Percentiles rank a stretch among this genome's conserved stretches.
Evolutionary conservation across 2,797 vertebrate species (phyloP).

Genomic region (Helarctos malayanus): DNA sequence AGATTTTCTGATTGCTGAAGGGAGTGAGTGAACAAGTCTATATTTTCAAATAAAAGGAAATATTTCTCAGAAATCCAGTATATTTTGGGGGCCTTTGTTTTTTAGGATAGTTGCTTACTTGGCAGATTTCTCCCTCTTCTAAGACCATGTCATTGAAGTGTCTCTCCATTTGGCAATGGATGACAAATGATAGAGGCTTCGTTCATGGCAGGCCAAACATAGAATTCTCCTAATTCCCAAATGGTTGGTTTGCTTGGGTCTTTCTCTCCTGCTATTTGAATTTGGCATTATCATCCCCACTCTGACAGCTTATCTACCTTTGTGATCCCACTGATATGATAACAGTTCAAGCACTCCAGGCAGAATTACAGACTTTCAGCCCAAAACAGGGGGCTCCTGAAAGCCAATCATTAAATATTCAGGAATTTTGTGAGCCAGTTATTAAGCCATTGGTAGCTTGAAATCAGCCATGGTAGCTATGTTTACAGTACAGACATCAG

Average conservation of each 20-base stretch:
- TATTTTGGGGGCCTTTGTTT: constrained; percentile 35
- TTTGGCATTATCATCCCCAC: constrained; percentile 24
- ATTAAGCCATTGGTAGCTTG: constrained; percentile 59
- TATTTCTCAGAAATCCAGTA: constrained; percentile 39
- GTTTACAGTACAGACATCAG: constrained; percentile 37
- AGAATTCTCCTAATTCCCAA: constrained; percentile 57
- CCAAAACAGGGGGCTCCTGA: background rate
- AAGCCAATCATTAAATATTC: constrained; percentile 14
- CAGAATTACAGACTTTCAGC: constrained; percentile 23
- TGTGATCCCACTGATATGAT: background rate
- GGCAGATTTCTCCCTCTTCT: constrained; percentile 63
- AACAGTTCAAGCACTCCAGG: constrained; percentile 15
- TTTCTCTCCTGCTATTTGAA: constrained; percentile 37
- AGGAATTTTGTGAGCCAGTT: constrained; percentile 23
- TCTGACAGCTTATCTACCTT: constrained; percentile 39
- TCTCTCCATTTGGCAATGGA: constrained; percentile 60
- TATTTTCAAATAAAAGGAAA: constrained; percentile 71
- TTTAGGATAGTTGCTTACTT: constrained; percentile 71
- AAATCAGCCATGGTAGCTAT: constrained; percentile 6
- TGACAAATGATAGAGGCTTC: constrained; percentile 59
- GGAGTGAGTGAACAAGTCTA: constrained; percentile 60
- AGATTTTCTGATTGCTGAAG: constrained; percentile 55
- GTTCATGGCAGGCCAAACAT: constrained; percentile 33
- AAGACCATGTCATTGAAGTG: constrained; percentile 49
- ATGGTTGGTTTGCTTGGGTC: constrained; percentile 56